Evolutionary conservation across 2,797 vertebrate genomes (phyloP), one percentile per base, ranked within the genome.

Genomic region (Distichodus sexfasciatus): DNA sequence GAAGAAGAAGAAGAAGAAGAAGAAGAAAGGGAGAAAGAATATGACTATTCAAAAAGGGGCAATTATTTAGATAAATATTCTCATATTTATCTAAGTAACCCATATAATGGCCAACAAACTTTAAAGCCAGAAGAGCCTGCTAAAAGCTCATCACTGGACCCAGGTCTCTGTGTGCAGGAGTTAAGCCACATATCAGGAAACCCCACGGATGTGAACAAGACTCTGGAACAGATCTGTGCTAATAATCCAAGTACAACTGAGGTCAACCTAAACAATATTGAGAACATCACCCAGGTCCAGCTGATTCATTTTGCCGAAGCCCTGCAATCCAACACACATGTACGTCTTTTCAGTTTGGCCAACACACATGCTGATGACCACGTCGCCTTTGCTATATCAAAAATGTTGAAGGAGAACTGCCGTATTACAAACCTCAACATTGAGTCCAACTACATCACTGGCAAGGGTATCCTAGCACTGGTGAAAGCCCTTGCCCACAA

Each of bases 261-360:
- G 59, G 92, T 99, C 66, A 99, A 99, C 62, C 84, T 99, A 74
- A 99, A 99, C 89, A 99, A 99, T 66, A 94, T 97, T 3, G 96
- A 99, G 0, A 86, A 91, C 63, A 84, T 88, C 28, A 81, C 86
- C 3, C 76, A 93, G 59, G 94, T 92, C 61, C 96, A 90, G 46
- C 91, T 99, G 0, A 88, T 92, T 40, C 87, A 91, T 17, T 97
- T 99, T 53, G 91, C 95, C 0, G 94, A 97, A 69, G 95, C 94
- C 0, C 83, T 99, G 71, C 85, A 86, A 72, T 85, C 87, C 80
- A 99, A 99, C 91, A 92, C 92, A 0, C 84, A 87, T 0, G 95
- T 99, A 23, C 91, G 88, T 69, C 79, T 89, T 3, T 93, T 99
- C 73, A 98, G 91, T 68, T 86, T 99, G 36, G 95, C 96, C 4